Percentiles rank a stretch among this genome's conserved stretches.
phyloP scores from a whole-genome alignment of 2,888 invertebrate genomes.

The Nasonovia ribisnigri region DNA sequence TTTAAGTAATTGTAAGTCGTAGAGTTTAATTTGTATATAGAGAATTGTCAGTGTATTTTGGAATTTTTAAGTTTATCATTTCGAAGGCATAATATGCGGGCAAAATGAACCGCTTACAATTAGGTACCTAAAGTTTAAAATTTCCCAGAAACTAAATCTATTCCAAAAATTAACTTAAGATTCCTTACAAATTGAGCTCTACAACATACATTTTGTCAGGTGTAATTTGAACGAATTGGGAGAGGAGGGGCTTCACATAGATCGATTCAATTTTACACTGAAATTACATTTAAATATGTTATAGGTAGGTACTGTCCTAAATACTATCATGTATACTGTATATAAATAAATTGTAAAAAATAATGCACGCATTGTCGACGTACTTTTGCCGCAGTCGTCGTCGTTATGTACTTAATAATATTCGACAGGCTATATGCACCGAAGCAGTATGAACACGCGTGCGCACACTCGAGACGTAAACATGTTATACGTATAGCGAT shows the following conservation, averaged over 20 bases:
- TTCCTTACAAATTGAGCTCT: not conserved
- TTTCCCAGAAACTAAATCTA: not conserved
- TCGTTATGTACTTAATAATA: not conserved
- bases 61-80: too few species aligned
- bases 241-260: not conserved
- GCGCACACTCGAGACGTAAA: not conserved
- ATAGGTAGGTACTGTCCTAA: not conserved
- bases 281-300: not conserved
- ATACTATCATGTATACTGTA: not conserved
- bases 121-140: too few species aligned
- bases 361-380: not conserved
- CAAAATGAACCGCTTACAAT: too few species aligned
- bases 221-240: not conserved
- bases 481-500: not conserved
- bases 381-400: not conserved
- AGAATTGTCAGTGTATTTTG: too few species aligned
- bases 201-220: not conserved
- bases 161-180: not conserved
- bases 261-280: not conserved
- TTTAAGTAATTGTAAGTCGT: too few species aligned
- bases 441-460: not conserved
- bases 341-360: not conserved
- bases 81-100: too few species aligned
- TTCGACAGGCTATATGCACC: not conserved
- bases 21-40: too few species aligned